A percentile compares a stretch with the other conserved stretches of the same genome.
Conservation (phyloP, 2,797 vertebrate genomes). For the Rhabdomys pumilio region DNA sequence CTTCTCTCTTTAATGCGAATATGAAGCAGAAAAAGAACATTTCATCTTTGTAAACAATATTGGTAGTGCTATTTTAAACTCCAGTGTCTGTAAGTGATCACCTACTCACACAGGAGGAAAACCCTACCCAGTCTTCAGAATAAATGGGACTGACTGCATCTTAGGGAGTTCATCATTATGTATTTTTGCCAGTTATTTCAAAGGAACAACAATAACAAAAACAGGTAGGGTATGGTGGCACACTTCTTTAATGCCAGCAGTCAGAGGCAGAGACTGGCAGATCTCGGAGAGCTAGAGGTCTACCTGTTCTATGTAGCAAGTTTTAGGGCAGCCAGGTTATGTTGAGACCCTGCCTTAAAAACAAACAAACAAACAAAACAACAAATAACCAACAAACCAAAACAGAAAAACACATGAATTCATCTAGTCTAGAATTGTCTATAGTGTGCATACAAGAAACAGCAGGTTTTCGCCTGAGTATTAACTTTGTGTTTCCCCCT, state of each 20-base stretch:
- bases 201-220: not conserved
- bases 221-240: not conserved
- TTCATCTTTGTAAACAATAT: conserved; percentile 52
- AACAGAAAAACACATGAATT: not conserved
- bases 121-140: not conserved
- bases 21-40: conserved; percentile 61
- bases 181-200: conserved; percentile 42
- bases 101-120: not conserved
- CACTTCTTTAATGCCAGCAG: not conserved
- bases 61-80: conserved; percentile 61
- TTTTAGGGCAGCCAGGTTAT: not conserved
- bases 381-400: not conserved
- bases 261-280: not conserved
- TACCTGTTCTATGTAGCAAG: not conserved
- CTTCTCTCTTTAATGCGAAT: conserved; percentile 49
- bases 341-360: not conserved
- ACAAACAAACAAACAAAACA: not conserved
- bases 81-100: conserved; percentile 57
- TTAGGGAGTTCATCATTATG: conserved; percentile 26
- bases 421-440: not conserved
- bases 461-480: not conserved
- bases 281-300: not conserved
- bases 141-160: not conserved
- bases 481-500: not conserved
- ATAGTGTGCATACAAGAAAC: too few relatives aligned